Conservation (phyloP, 2,113 vertebrate species). For the Epinephelus lanceolatus region DNA sequence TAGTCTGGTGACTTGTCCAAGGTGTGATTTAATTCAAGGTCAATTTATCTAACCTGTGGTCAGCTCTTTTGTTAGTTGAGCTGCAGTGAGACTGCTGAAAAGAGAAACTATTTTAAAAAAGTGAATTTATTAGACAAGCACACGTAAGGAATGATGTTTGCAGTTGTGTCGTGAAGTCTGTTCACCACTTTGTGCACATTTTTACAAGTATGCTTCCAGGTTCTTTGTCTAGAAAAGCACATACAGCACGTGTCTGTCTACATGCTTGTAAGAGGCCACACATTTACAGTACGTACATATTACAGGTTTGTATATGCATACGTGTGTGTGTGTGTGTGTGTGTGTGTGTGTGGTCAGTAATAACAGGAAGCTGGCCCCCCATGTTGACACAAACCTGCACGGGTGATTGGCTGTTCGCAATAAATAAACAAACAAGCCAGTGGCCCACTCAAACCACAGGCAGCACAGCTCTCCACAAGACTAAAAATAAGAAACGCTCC, state of each 20-base stretch:
- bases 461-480: conserved; percentile 42
- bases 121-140: conserved; percentile 10
- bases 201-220: neutral
- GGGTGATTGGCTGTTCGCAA: conserved; percentile 68
- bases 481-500: conserved; percentile 68
- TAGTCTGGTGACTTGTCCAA: no score
- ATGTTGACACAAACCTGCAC: conserved; percentile 81
- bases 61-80: neutral
- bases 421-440: conserved; percentile 80
- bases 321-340: conserved; percentile 25
- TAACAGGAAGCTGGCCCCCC: conserved; percentile 83
- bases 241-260: conserved; percentile 6
- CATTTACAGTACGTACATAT: conserved; percentile 47
- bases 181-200: neutral
- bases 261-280: neutral
- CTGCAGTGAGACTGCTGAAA: neutral
- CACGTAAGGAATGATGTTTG: conserved; percentile 17
- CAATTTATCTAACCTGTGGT: neutral
- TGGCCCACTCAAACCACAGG: conserved; percentile 61
- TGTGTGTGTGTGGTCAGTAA: conserved; percentile 72
- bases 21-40: neutral
- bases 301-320: conserved; percentile 56
- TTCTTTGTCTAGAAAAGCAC: conserved; percentile 5
- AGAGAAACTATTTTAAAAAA: conserved; percentile 28
- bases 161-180: neutral